Evolutionary conservation across 1,140 invertebrate species (phyloP).

Genomic region (Rhysida immarginata): DNA sequence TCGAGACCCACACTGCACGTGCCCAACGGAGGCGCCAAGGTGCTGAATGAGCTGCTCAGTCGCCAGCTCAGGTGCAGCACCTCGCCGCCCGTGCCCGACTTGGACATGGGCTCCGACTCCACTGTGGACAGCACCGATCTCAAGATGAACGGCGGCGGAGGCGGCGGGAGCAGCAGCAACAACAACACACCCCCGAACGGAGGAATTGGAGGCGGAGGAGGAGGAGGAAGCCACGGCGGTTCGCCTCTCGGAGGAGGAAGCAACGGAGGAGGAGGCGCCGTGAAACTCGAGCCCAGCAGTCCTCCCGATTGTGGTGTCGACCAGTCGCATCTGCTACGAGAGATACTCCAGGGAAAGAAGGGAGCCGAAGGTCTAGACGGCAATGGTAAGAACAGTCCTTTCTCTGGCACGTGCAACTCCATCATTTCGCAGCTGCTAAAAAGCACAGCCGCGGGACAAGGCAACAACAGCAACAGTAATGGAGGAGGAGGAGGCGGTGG

Average conservation of each 20-base stretch:
- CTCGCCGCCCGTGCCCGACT: background rate
- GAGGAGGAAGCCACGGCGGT: constrained; percentile 16
- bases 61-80: constrained; percentile 47
- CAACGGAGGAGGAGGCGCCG: background rate
- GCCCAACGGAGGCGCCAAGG: constrained; percentile 21
- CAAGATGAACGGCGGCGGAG: background rate
- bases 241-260: too few species aligned
- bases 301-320: constrained; percentile 19
- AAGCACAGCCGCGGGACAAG: constrained; percentile 16
- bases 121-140: constrained; percentile 3
- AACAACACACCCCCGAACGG: constrained; percentile 17
- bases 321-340: constrained; percentile 30
- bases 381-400: constrained; percentile 11
- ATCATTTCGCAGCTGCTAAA: constrained; percentile 16
- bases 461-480: constrained; percentile 21
- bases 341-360: constrained; percentile 33
- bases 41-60: constrained; percentile 53
- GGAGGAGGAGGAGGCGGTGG: constrained; percentile 4
- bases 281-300: background rate
- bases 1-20: constrained; percentile 56
- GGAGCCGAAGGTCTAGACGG: constrained; percentile 10
- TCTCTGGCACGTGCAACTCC: constrained; percentile 17
- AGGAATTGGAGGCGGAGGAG: constrained; percentile 18
- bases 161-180: background rate
- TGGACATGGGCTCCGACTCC: background rate